phyloP scores from a whole-genome alignment of 2,797 vertebrate genomes.

The Chloroceryle inda region DNA sequence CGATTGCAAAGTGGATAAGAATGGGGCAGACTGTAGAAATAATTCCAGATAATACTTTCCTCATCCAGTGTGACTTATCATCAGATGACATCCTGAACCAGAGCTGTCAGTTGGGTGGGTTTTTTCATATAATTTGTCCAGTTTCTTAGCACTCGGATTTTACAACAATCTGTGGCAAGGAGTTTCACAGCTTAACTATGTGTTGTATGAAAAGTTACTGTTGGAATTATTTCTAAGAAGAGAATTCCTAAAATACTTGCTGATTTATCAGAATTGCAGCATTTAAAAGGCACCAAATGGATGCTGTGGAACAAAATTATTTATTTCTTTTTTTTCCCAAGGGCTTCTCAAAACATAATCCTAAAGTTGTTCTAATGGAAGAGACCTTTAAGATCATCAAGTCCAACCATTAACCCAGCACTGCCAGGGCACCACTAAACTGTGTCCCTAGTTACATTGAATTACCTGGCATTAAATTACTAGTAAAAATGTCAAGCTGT shows the following conservation, averaged over 20 bases:
- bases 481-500: not conserved
- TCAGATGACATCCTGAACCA: slow-evolving; percentile 38
- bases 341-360: not conserved
- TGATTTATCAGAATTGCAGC: not conserved
- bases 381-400: not conserved
- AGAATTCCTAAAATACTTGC: slow-evolving; percentile 27
- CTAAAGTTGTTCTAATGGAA: not conserved
- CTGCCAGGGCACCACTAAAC: not conserved
- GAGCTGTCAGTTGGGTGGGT: not conserved
- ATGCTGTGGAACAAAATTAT: not conserved
- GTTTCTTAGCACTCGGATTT: not conserved
- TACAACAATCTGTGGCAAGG: not conserved
- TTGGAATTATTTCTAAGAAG: slow-evolving; percentile 24
- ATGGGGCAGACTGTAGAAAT: not conserved
- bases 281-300: not conserved
- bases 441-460: not conserved
- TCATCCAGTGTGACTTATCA: not conserved
- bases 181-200: slow-evolving; percentile 34
- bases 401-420: not conserved
- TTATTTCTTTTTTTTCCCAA: not conserved
- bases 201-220: slow-evolving; percentile 33
- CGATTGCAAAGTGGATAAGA: not conserved
- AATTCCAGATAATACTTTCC: not conserved
- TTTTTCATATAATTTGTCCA: not conserved
- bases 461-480: not conserved